A percentile compares a stretch with the other conserved stretches of the same genome.
Evolutionary conservation across 2,888 invertebrate species (phyloP).

Genomic region (Cerceris rybyensis): DNA sequence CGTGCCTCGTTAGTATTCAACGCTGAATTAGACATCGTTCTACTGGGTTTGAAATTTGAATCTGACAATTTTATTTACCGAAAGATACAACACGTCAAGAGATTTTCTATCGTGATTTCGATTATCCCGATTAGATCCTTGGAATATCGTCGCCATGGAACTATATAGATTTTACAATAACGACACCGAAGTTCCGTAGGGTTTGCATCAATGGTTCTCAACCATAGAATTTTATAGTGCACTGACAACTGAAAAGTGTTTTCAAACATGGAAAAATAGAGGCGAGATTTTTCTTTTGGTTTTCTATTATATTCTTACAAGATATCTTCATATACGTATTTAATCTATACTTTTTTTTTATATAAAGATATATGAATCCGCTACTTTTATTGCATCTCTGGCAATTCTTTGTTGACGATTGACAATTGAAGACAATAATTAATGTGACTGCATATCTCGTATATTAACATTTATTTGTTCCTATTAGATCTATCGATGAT

Average conservation of each 20-base stretch:
- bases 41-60: slow-evolving; percentile 20
- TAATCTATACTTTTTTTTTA: too few relatives aligned
- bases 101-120: slow-evolving; percentile 1
- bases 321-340: too few relatives aligned
- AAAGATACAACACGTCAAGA: not conserved
- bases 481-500: too few relatives aligned
- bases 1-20: slow-evolving; percentile 49
- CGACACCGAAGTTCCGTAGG: not conserved
- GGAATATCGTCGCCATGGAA: not conserved
- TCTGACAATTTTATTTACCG: slow-evolving; percentile 3
- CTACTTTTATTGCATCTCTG: too few relatives aligned
- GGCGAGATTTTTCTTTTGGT: too few relatives aligned
- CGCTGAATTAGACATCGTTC: slow-evolving; percentile 23
- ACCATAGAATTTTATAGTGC: not conserved
- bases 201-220: not conserved
- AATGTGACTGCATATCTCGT: too few relatives aligned
- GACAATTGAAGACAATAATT: too few relatives aligned
- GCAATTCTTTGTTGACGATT: too few relatives aligned
- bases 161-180: not conserved
- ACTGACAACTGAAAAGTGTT: not conserved
- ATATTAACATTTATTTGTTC: too few relatives aligned
- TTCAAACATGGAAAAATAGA: too few relatives aligned
- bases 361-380: too few relatives aligned
- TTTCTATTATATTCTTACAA: too few relatives aligned
- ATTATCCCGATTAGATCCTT: not conserved